Evolutionary conservation across 53 echinoderm and acorn worm species (phyloP).

Genomic region (Holothuria scabra): DNA sequence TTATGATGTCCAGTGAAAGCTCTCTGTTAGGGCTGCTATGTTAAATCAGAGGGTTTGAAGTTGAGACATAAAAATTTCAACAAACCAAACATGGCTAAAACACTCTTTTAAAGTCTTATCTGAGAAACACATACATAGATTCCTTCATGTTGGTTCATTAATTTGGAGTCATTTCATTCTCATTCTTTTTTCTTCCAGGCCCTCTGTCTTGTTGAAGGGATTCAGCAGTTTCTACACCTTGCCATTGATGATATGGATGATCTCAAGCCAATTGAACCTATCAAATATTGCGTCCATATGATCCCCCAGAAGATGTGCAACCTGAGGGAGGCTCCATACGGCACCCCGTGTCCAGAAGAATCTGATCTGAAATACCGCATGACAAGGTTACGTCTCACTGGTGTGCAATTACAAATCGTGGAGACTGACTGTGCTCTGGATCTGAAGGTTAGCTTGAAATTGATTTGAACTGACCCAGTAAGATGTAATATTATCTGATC

Average conservation of each 20-base stretch:
- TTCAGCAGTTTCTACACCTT: slow-evolving; percentile 76
- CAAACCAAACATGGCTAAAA: too few species aligned
- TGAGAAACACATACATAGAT: too few species aligned
- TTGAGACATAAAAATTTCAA: too few species aligned
- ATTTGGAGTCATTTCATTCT: background rate
- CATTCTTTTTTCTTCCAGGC: slow-evolving; percentile 45
- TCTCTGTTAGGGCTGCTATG: too few species aligned
- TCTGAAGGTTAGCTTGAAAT: slow-evolving; percentile 59
- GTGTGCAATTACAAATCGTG: slow-evolving; percentile 80
- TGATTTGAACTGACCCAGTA: background rate
- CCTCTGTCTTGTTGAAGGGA: slow-evolving; percentile 72
- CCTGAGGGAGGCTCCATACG: slow-evolving; percentile 68
- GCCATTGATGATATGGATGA: slow-evolving; percentile 81
- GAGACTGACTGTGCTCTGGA: slow-evolving; percentile 78
- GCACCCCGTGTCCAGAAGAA: slow-evolving; percentile 81
- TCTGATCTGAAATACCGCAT: slow-evolving; percentile 91
- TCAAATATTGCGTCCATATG: slow-evolving; percentile 84
- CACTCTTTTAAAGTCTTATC: too few species aligned
- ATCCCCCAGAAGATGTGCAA: slow-evolving; percentile 77
- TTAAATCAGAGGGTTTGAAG: too few species aligned
- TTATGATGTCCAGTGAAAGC: too few species aligned
- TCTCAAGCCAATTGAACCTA: slow-evolving; percentile 66
- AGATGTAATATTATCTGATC: too few species aligned
- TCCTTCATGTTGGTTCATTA: background rate
- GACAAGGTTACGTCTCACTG: slow-evolving; percentile 73